Evolutionary conservation across 2,113 vertebrate species (phyloP).

Genomic region (Myotis davidii): DNA sequence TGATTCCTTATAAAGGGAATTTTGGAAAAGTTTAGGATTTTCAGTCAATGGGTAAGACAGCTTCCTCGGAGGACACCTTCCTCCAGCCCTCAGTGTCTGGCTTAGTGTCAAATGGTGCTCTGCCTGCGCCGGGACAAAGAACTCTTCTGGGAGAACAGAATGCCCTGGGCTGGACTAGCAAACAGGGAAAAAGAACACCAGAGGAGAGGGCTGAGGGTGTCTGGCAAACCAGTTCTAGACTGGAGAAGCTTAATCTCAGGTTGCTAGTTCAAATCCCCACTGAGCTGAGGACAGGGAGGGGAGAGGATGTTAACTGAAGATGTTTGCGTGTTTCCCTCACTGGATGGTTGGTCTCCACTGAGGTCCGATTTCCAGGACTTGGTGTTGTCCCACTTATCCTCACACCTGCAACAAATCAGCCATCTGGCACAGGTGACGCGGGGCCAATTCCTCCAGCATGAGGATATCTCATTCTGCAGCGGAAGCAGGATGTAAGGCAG

Average conservation of each 20-base stretch:
- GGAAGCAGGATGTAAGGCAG: background rate
- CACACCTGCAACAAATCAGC: background rate
- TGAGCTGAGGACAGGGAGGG: background rate
- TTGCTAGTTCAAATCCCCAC: background rate
- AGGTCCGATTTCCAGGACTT: background rate
- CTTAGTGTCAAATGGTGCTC: background rate
- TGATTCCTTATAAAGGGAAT: slow-evolving; percentile 52
- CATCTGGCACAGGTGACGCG: background rate
- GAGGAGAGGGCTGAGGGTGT: background rate
- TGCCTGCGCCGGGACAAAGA: background rate
- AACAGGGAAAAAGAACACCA: background rate
- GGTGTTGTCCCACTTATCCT: background rate
- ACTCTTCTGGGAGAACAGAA: background rate
- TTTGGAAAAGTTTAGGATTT: background rate
- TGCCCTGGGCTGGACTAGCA: background rate
- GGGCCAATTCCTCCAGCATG: background rate
- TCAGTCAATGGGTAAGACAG: slow-evolving; percentile 53
- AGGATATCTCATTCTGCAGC: background rate
- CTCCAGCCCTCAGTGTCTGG: background rate
- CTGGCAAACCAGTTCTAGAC: background rate
- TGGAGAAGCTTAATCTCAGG: background rate
- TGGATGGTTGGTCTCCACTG: background rate
- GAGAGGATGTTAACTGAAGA: background rate
- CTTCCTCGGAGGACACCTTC: background rate
- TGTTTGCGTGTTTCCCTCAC: background rate